phyloP scores from a whole-genome alignment of 2,888 invertebrate species.

The Drosophila mettleri region DNA sequence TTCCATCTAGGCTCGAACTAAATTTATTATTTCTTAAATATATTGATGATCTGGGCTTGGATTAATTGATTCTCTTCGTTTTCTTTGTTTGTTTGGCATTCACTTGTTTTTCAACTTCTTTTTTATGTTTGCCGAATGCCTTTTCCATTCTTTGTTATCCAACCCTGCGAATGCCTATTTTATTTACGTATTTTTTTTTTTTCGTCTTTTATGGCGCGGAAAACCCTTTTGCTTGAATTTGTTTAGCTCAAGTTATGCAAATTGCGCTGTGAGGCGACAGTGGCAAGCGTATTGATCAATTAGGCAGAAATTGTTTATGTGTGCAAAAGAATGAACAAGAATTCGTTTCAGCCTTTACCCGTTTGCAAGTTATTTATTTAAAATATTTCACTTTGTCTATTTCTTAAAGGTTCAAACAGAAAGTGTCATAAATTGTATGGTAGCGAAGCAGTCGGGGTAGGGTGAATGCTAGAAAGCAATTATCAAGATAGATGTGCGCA shows the following conservation, averaged over 20 bases:
- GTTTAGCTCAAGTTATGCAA: constrained; percentile 60
- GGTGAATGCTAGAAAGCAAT: constrained; percentile 5
- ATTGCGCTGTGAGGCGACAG: constrained; percentile 51
- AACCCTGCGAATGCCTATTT: constrained; percentile 42
- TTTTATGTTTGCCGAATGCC: constrained; percentile 5
- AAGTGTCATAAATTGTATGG: constrained; percentile 23
- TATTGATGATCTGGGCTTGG: neutral
- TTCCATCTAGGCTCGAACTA: too few relatives aligned
- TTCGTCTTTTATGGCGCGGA: constrained; percentile 69
- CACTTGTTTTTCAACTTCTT: neutral
- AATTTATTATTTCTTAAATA: neutral
- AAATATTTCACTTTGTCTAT: neutral
- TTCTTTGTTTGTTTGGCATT: neutral
- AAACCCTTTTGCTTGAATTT: constrained; percentile 66
- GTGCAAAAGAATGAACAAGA: constrained; percentile 18
- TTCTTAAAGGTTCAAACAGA: neutral
- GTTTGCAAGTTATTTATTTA: constrained; percentile 2
- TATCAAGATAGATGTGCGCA: constrained; percentile 20
- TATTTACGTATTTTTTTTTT: constrained; percentile 29
- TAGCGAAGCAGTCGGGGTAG: neutral
- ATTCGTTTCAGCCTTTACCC: neutral
- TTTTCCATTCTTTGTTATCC: constrained; percentile 4
- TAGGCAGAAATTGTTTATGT: constrained; percentile 69
- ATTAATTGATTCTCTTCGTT: constrained; percentile 10
- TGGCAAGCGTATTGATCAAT: constrained; percentile 70